Percentiles rank a stretch among this genome's conserved stretches.
These are phyloP conservation scores for Heliopora coerulea DNA, from an alignment of 92 coral and sea anemone species.

Conservation along the genomic window DNA sequence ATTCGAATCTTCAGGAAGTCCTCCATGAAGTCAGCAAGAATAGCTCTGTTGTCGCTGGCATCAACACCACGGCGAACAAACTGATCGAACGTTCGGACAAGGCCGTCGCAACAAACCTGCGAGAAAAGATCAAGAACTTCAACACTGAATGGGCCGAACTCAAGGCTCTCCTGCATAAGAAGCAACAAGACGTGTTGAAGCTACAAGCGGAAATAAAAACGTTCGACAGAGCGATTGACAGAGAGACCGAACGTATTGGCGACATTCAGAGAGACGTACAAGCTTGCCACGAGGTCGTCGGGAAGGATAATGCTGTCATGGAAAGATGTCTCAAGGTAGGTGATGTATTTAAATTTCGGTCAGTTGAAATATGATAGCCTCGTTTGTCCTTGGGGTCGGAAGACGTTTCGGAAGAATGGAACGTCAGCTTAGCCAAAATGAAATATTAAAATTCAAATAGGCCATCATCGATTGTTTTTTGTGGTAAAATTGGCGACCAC, in stretches of 20 bases:
- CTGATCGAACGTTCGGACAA: conserved; percentile 82
- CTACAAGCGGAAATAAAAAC: conserved; percentile 82
- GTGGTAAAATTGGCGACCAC: too few species aligned
- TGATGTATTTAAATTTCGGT: background rate
- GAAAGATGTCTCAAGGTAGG: conserved; percentile 86
- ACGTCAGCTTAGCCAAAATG: too few species aligned
- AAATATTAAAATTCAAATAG: too few species aligned
- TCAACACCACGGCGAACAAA: conserved; percentile 94
- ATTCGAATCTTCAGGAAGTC: conserved; percentile 54
- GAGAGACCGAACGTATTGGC: conserved; percentile 73
- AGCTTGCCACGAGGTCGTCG: conserved; percentile 67
- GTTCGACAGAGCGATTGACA: conserved; percentile 69
- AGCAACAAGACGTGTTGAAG: conserved; percentile 87
- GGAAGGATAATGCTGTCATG: conserved; percentile 68
- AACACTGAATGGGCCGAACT: conserved; percentile 97
- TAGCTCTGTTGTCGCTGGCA: conserved; percentile 86
- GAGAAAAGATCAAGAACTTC: conserved; percentile 77
- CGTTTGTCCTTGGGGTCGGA: background rate
- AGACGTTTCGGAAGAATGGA: too few species aligned
- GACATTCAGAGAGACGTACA: conserved; percentile 80
- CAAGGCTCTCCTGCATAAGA: conserved; percentile 82
- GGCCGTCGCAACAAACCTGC: conserved; percentile 75
- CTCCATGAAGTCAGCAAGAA: conserved; percentile 93
- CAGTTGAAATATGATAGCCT: background rate
- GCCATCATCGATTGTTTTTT: too few species aligned